These are phyloP conservation scores for Perca flavescens DNA, from an alignment of 2,113 vertebrate species.

Conservation along the genomic window DNA sequence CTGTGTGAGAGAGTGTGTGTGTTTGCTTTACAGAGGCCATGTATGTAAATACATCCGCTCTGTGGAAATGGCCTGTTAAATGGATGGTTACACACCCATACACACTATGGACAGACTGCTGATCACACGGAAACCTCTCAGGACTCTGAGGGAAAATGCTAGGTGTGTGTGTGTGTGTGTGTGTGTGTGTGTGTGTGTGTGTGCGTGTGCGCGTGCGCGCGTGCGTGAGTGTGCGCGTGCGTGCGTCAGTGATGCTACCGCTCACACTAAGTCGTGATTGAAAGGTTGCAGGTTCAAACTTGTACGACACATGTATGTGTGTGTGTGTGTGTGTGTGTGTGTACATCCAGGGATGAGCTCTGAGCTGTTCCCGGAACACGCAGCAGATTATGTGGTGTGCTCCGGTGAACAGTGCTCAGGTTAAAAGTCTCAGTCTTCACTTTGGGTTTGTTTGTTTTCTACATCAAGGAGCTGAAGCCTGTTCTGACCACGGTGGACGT, in stretches of 20 bases:
- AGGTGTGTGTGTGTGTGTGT: not conserved
- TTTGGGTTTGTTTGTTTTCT: constrained; percentile 53
- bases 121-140: constrained; percentile 22
- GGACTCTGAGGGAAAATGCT: constrained; percentile 4
- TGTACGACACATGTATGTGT: not conserved
- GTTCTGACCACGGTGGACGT: not conserved
- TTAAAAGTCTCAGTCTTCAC: constrained; percentile 7
- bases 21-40: constrained; percentile 51
- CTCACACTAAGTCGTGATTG: not conserved
- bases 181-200: constrained; percentile 8
- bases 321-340: constrained; percentile 7
- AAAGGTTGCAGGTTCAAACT: not conserved
- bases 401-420: constrained; percentile 22
- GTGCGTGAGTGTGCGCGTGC: not conserved
- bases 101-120: constrained; percentile 32
- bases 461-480: constrained; percentile 30
- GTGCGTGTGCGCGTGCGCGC: not conserved
- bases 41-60: constrained; percentile 63
- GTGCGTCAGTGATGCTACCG: not conserved
- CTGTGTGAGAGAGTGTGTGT: constrained; percentile 29
- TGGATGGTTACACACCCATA: constrained; percentile 39
- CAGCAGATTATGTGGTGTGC: not conserved
- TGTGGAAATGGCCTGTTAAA: constrained; percentile 53
- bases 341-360: not conserved
- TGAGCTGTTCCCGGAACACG: not conserved